A percentile compares a stretch with the other conserved stretches of the same genome.
These are phyloP conservation scores for Toxotes jaculatrix DNA, from an alignment of 2,113 vertebrate species.

Conservation along the genomic window DNA sequence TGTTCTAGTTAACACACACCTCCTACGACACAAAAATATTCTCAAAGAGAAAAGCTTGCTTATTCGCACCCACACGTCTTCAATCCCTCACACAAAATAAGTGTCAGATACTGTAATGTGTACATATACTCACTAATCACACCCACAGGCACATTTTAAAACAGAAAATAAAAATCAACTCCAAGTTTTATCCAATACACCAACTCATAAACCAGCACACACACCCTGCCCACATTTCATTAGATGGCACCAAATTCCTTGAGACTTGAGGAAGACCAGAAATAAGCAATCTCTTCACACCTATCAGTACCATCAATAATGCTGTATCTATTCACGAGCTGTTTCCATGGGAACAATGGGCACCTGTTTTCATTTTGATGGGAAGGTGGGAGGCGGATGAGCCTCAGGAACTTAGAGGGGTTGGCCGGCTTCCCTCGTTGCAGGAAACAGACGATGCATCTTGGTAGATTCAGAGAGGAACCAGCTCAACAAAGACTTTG, in stretches of 20 bases:
- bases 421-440: background rate
- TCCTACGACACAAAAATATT: constrained; percentile 42
- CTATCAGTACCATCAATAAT: constrained; percentile 40
- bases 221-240: background rate
- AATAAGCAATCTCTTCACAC: constrained; percentile 35
- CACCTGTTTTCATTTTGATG: constrained; percentile 50
- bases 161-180: background rate
- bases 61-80: constrained; percentile 36
- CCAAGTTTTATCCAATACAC: background rate
- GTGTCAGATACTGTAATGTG: constrained; percentile 1
- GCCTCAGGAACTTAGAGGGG: background rate
- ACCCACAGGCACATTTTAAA: background rate
- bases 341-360: constrained; percentile 74
- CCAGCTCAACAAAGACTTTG: no score
- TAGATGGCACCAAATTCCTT: background rate
- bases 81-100: constrained; percentile 8
- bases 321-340: constrained; percentile 19
- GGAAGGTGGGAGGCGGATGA: constrained; percentile 32
- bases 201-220: background rate
- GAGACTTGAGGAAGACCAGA: constrained; percentile 8
- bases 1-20: constrained; percentile 74
- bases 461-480: background rate
- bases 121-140: background rate
- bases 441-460: background rate
- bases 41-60: constrained; percentile 29